These are phyloP conservation scores for Oenanthe oenanthe DNA, from an alignment of 2,113 vertebrate genomes.

Conservation along the genomic window DNA sequence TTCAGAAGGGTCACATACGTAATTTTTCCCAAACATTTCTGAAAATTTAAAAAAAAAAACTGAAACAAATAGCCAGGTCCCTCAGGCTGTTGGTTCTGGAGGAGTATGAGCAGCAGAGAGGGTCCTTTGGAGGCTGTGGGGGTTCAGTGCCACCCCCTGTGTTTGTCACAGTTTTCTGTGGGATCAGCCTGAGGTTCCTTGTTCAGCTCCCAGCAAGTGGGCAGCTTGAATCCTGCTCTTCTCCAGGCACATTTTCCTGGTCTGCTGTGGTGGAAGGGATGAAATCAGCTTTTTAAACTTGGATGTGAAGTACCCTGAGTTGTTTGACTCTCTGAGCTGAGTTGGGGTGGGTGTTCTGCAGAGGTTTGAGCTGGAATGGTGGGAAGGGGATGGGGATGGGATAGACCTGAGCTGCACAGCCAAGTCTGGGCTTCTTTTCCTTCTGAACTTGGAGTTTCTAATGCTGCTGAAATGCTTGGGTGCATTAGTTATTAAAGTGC, in stretches of 20 bases:
- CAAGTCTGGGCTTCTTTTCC: neutral
- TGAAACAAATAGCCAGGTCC: neutral
- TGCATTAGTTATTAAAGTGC: neutral
- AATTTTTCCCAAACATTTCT: neutral
- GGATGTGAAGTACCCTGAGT: neutral
- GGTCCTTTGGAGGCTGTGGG: neutral
- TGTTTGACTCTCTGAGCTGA: neutral
- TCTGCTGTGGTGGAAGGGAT: neutral
- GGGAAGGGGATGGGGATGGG: neutral
- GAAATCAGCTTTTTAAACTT: neutral
- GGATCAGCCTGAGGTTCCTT: neutral
- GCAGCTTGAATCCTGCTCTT: neutral
- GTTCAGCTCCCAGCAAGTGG: neutral
- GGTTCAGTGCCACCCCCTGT: neutral
- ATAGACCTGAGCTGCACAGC: neutral
- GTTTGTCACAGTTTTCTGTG: neutral
- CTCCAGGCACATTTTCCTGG: rapidly evolving
- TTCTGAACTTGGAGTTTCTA: neutral
- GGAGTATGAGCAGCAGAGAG: neutral
- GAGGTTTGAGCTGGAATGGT: neutral
- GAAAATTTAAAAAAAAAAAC: neutral
- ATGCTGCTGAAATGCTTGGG: neutral
- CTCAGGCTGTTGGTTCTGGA: neutral
- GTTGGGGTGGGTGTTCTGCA: neutral
- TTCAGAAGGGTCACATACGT: neutral